These are phyloP conservation scores for Anolis carolinensis DNA, from an alignment of 2,113 vertebrate species.

Conservation along the genomic window DNA sequence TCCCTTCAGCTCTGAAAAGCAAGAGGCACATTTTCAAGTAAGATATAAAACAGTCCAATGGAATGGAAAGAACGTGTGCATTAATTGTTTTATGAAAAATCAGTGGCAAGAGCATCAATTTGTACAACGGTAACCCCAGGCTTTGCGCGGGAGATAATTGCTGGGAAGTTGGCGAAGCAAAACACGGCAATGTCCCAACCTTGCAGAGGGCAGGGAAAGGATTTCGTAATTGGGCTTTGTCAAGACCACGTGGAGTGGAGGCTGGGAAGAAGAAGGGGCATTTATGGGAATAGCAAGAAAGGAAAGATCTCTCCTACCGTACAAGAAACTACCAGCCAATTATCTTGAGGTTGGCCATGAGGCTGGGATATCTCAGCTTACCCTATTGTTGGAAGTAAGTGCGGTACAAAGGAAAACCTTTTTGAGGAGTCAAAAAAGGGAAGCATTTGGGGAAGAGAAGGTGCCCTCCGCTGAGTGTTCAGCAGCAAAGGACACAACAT, in stretches of 20 bases:
- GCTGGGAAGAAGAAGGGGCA: background rate
- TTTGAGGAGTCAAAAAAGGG: background rate
- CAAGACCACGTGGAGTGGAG: background rate
- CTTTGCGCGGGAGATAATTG: slow-evolving; percentile 16
- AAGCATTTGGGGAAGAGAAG: background rate
- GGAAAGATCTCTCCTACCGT: background rate
- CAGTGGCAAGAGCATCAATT: slow-evolving; percentile 2
- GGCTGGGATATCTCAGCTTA: too few relatives aligned
- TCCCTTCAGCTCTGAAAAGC: background rate
- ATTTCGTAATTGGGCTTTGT: background rate
- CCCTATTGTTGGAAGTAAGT: background rate
- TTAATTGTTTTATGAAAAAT: slow-evolving; percentile 19
- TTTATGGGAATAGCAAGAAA: background rate
- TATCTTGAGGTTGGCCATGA: background rate
- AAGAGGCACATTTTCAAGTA: background rate
- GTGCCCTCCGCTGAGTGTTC: background rate
- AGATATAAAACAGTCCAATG: background rate
- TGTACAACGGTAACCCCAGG: slow-evolving; percentile 9
- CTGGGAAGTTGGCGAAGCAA: slow-evolving; percentile 17
- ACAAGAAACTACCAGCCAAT: background rate
- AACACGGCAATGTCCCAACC: background rate
- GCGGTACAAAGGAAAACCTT: background rate
- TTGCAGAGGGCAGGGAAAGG: background rate
- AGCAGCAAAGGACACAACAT: background rate
- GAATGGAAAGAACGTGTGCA: background rate